Evolutionary conservation across 2,113 vertebrate genomes (phyloP).

Genomic region (Leucopsar rothschildi): DNA sequence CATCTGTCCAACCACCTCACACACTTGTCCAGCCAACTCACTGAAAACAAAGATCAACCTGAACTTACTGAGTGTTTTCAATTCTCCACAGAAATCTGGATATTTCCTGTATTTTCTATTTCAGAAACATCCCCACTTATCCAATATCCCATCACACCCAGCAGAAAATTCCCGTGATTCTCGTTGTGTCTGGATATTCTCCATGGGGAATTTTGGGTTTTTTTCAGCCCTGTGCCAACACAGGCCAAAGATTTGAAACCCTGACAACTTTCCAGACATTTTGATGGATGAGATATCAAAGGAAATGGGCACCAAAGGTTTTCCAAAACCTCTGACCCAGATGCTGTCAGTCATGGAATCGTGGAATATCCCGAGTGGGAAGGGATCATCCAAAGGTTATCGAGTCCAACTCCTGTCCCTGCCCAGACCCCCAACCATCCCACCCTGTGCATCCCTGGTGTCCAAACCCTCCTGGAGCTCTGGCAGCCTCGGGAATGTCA

Average conservation of each 20-base stretch:
- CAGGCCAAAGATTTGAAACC: not conserved
- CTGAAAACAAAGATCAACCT: not conserved
- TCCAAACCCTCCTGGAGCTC: not conserved
- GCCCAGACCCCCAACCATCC: not conserved
- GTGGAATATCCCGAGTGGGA: not conserved
- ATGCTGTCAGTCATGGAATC: no score
- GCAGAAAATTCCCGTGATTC: not conserved
- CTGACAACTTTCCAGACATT: not conserved
- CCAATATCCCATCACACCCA: not conserved
- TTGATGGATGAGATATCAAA: not conserved
- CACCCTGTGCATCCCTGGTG: not conserved
- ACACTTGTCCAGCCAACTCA: not conserved
- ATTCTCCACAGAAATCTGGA: not conserved
- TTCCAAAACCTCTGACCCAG: not conserved
- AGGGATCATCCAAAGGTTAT: not conserved
- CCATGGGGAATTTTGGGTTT: not conserved
- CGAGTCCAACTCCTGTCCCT: rapidly evolving
- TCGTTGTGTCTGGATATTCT: rapidly evolving
- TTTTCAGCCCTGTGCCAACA: not conserved
- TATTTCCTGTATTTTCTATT: not conserved
- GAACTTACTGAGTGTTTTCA: not conserved
- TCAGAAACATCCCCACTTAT: not conserved
- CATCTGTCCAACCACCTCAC: not conserved
- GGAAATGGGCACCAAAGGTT: not conserved
- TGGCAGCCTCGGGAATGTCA: not conserved